Percentiles rank a stretch among this genome's conserved stretches.
These are phyloP conservation scores for Conistra vaccinii DNA, from an alignment of 2,888 invertebrate genomes.

Conservation along the genomic window DNA sequence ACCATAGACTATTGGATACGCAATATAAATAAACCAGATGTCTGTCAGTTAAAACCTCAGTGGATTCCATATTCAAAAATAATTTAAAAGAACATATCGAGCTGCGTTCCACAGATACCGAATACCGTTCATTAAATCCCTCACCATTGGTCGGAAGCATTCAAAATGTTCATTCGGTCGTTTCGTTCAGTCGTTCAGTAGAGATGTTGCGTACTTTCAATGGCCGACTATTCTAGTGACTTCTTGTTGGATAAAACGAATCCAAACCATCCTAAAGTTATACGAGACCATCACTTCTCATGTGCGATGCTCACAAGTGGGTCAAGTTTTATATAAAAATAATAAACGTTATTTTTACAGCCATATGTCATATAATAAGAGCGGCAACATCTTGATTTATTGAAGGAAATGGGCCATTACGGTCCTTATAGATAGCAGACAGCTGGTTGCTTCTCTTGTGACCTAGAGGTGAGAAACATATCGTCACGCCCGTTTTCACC, in stretches of 20 bases:
- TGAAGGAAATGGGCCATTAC: constrained; percentile 22
- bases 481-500: too few species aligned
- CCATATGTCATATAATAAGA: constrained; percentile 23
- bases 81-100: constrained; percentile 35
- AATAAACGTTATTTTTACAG: constrained; percentile 26
- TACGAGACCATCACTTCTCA: constrained; percentile 50
- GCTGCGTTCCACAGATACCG: constrained; percentile 72
- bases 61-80: constrained; percentile 48
- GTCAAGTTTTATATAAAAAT: constrained; percentile 34
- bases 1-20: background rate
- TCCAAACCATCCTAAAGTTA: constrained; percentile 40
- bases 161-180: constrained; percentile 62
- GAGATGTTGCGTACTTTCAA: constrained; percentile 63
- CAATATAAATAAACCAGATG: constrained; percentile 27
- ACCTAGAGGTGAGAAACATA: background rate
- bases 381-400: constrained; percentile 12
- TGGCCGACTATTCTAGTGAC: constrained; percentile 58
- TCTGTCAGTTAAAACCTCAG: constrained; percentile 9
- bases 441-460: constrained; percentile 2
- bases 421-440: background rate
- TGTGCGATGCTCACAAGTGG: constrained; percentile 28
- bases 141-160: constrained; percentile 41
- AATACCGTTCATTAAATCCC: constrained; percentile 57
- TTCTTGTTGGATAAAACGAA: constrained; percentile 48
- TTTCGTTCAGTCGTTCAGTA: constrained; percentile 60